Percentiles rank a stretch among this genome's conserved stretches.
Conservation (phyloP, 1,140 invertebrate genomes). For the Drosophila arawakana region DNA sequence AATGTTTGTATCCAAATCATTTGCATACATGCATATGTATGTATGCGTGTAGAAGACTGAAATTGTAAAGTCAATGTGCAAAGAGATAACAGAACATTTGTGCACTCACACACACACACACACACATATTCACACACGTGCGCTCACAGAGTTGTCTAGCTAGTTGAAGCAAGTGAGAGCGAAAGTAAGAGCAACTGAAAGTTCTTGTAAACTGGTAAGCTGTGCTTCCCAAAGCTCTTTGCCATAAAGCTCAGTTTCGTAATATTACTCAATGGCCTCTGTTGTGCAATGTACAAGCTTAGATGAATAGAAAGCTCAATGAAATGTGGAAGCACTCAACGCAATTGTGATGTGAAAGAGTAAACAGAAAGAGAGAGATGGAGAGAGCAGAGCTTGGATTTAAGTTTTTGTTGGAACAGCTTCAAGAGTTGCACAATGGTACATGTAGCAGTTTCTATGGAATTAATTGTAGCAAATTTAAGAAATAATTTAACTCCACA, state of each 20-base stretch:
- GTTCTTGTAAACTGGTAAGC: conserved; percentile 28
- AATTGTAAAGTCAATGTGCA: conserved; percentile 1
- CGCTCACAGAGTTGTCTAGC: neutral
- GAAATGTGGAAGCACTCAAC: neutral
- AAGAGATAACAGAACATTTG: conserved; percentile 18
- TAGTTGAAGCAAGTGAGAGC: conserved; percentile 10
- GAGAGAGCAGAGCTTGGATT: neutral
- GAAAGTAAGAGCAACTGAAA: conserved; percentile 23
- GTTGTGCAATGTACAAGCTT: neutral
- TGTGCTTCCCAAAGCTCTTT: conserved; percentile 21
- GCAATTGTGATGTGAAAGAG: neutral
- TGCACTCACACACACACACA: neutral
- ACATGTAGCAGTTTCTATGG: no score
- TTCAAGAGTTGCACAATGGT: no score
- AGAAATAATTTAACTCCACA: no score
- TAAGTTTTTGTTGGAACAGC: neutral
- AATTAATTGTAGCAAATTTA: no score
- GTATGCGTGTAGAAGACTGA: conserved; percentile 7
- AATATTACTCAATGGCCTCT: neutral
- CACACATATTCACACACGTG: neutral
- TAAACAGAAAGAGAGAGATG: neutral
- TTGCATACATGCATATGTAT: neutral
- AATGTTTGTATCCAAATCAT: neutral
- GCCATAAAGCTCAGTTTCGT: neutral
- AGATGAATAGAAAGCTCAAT: neutral